These are phyloP conservation scores for Antigone vipio DNA, from an alignment of 2,113 vertebrate genomes.

Conservation along the genomic window DNA sequence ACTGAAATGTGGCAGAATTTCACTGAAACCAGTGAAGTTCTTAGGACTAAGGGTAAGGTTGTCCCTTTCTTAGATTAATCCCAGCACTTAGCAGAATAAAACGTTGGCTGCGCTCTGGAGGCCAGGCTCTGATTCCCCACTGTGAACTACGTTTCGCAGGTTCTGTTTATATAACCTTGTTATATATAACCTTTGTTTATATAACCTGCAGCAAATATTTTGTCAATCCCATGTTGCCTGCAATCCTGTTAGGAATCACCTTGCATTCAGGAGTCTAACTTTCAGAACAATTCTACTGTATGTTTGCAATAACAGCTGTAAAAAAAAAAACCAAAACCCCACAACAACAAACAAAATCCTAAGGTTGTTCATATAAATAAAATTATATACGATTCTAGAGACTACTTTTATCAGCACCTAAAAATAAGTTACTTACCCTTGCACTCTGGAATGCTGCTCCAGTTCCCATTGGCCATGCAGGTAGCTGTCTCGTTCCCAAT, in stretches of 20 bases:
- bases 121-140: neutral
- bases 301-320: neutral
- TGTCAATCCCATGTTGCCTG: neutral
- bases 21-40: neutral
- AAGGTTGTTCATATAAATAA: accelerated
- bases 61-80: neutral
- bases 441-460: conserved; percentile 85
- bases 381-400: neutral
- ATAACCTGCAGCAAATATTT: conserved; percentile 1
- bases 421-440: conserved; percentile 63
- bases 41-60: neutral
- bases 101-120: neutral
- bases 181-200: neutral
- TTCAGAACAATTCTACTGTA: neutral
- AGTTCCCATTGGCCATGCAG: conserved; percentile 79
- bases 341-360: too few species aligned
- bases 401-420: neutral
- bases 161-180: conserved; percentile 7
- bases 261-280: neutral
- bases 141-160: neutral
- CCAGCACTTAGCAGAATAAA: neutral
- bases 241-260: neutral
- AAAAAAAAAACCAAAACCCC: neutral
- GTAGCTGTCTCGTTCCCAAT: conserved; percentile 77
- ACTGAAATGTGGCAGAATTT: neutral